Conservation (phyloP, 2,888 invertebrate genomes). For the Zygogramma bicolorata region DNA sequence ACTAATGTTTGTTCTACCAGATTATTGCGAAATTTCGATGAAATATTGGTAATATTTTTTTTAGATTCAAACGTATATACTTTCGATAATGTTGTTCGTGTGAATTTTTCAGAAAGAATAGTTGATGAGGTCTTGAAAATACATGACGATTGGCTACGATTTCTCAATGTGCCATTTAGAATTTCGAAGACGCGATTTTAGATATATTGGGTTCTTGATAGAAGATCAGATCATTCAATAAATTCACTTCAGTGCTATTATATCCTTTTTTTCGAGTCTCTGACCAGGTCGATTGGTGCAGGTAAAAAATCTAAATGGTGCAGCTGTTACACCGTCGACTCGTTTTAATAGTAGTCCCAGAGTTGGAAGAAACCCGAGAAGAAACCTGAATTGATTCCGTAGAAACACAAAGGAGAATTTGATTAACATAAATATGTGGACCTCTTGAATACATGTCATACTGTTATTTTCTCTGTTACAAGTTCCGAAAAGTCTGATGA, state of each 20-base stretch:
- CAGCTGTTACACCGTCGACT: slow-evolving; percentile 2
- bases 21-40: too few relatives aligned
- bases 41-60: too few relatives aligned
- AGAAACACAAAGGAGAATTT: background rate
- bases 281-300: slow-evolving; percentile 1
- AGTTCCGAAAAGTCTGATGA: background rate
- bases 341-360: background rate
- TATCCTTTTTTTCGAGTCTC: slow-evolving; percentile 28
- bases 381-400: background rate
- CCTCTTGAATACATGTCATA: background rate
- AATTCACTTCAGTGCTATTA: slow-evolving; percentile 40
- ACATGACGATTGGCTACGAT: too few relatives aligned
- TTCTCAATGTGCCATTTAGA: background rate
- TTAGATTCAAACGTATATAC: too few relatives aligned
- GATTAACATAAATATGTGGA: slow-evolving; percentile 41
- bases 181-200: background rate
- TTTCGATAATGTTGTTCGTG: too few relatives aligned
- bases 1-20: too few relatives aligned
- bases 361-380: slow-evolving; percentile 15
- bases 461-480: background rate
- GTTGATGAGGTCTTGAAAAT: background rate
- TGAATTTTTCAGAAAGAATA: too few relatives aligned
- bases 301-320: slow-evolving; percentile 13
- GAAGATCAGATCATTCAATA: slow-evolving; percentile 42
- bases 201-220: slow-evolving; percentile 34